Evolutionary conservation across 2,113 vertebrate genomes (phyloP), one percentile per base, ranked within the genome.

Genomic region (Herpetotheres cachinnans): DNA sequence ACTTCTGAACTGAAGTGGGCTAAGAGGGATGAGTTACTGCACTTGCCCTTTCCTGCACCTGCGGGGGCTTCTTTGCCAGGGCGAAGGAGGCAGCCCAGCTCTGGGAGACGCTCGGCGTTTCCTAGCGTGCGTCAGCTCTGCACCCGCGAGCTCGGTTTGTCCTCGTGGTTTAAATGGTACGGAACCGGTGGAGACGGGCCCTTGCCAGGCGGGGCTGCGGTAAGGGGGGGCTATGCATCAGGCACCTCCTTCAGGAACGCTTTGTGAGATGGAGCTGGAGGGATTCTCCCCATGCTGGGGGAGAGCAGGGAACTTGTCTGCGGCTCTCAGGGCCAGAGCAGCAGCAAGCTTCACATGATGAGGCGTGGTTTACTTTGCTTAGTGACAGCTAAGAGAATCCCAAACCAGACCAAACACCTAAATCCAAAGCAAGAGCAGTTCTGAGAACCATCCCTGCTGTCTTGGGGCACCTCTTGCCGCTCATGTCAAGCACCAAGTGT

Each of bases 401-500:
- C 59, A 65, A 19, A 12, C 13, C 47, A 34, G 62, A 10, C 47
- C 55, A 40, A 42, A 14, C 40, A 15, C n/a, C 52, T 32, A 9
- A 13, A 29, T 21, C 14, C 16, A 30, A 74, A 50, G 42, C 76
- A 21, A 11, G 49, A 62, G 61, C 59, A 21, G 17, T 14, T 29
- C 26, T 8, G 13, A 56, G 62, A 55, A 7, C 26, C 18, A 2
- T 16, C 65, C 34, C 22, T 22, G n/a, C 61, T 63, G 36, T 3
- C 62, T 4, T 25, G 49, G 10, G 34, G 27, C 3, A 0, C 36
- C 49, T 88, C 63, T 13, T 24, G 7, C n/a, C 18, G 2, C 17
- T 85, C 46, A n/a, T 6, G 10, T 65, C 46, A 52, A 74, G 29
- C 15, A 14, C 22, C 46, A 40, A 47, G 9, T 16, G 47, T 62